These are phyloP conservation scores for Saguinus midas DNA, from an alignment of 2,113 vertebrate species.

Conservation along the genomic window DNA sequence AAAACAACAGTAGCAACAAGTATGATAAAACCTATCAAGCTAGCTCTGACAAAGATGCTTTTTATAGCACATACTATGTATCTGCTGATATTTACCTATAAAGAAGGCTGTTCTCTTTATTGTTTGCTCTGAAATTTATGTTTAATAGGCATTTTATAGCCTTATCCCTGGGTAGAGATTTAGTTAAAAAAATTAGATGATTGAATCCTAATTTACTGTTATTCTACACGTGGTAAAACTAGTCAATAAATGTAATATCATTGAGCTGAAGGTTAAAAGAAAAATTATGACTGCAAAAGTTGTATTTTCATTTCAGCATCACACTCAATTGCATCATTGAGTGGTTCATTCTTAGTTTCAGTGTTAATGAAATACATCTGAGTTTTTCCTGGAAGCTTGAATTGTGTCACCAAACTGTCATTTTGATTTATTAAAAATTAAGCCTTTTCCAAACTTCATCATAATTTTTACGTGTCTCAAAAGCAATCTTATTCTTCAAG, in stretches of 20 bases:
- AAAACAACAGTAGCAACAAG: neutral
- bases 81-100: neutral
- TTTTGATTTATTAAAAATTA: neutral
- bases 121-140: neutral
- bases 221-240: neutral
- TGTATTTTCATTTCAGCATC: neutral
- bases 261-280: neutral
- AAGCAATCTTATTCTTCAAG: neutral
- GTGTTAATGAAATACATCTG: neutral
- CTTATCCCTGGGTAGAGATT: neutral
- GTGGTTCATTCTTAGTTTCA: neutral
- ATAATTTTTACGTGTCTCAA: neutral
- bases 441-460: neutral
- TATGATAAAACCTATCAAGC: neutral
- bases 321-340: neutral
- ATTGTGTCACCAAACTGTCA: neutral
- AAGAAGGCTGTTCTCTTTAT: neutral
- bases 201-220: slow-evolving; percentile 23
- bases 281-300: neutral
- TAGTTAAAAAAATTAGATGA: neutral
- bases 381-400: neutral
- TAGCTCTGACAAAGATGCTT: neutral
- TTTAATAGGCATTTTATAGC: neutral
- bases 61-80: neutral
- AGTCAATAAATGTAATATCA: neutral